Evolutionary conservation across 2,888 invertebrate species (phyloP).

Genomic region (Coecobrya sp.): DNA sequence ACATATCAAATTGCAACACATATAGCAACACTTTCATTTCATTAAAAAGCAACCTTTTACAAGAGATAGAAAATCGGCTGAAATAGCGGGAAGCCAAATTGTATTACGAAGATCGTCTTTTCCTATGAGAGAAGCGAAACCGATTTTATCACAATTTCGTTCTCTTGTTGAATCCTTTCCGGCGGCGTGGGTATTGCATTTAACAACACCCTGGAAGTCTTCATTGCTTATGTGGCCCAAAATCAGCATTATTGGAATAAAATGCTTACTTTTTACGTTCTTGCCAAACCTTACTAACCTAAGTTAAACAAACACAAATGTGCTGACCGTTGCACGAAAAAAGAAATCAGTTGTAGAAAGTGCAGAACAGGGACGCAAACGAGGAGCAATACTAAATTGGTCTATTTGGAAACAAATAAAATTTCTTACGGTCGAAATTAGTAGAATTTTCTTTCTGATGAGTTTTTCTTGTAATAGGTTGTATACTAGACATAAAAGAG

Average conservation of each 20-base stretch:
- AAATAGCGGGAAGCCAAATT: neutral
- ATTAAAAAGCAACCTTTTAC: no score
- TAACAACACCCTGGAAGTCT: neutral
- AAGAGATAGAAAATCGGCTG: no score
- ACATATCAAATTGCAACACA: no score
- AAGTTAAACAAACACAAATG: neutral
- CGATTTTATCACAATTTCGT: constrained; percentile 44
- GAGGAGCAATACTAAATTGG: constrained; percentile 47
- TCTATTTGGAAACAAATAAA: constrained; percentile 63
- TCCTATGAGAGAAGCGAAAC: constrained; percentile 30
- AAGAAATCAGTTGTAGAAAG: neutral
- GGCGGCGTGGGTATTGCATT: neutral
- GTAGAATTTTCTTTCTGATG: constrained; percentile 11
- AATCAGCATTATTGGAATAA: constrained; percentile 9
- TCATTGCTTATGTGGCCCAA: neutral
- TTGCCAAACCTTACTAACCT: neutral
- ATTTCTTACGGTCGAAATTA: constrained; percentile 59
- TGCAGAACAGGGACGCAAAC: neutral
- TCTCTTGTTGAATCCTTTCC: neutral
- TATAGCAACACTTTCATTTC: no score
- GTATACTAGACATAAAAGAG: neutral
- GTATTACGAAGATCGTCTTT: neutral
- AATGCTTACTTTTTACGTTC: neutral
- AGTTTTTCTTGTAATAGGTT: constrained; percentile 23
- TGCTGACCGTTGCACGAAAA: neutral